Evolutionary conservation across 2,797 vertebrate species (phyloP).

Genomic region (Taeniopygia guttata): DNA sequence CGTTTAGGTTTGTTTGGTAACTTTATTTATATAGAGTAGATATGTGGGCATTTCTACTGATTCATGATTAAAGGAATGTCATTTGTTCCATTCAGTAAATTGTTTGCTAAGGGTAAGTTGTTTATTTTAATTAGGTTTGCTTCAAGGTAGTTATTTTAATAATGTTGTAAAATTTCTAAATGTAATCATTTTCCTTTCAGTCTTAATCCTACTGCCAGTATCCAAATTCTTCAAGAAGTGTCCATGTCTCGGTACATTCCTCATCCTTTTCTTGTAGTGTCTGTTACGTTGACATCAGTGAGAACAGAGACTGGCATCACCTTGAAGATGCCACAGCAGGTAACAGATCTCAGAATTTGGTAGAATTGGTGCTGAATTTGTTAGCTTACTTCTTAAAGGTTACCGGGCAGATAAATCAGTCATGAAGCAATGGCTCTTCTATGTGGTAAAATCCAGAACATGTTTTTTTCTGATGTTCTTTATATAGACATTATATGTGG

Average conservation of each 20-base stretch:
- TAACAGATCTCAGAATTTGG: slow-evolving; percentile 54
- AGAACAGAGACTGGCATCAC: slow-evolving; percentile 96
- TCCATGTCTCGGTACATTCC: slow-evolving; percentile 99
- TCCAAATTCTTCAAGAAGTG: slow-evolving; percentile 95
- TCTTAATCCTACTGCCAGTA: slow-evolving; percentile 82
- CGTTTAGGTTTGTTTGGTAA: not conserved
- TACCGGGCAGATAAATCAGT: not conserved
- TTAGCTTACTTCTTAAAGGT: not conserved
- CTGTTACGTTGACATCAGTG: slow-evolving; percentile 95
- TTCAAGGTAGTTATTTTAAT: not conserved
- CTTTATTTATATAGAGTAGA: not conserved
- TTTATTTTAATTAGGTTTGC: not conserved
- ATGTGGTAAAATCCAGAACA: not conserved
- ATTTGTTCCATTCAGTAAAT: not conserved
- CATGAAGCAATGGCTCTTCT: not conserved
- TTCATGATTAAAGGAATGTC: not conserved
- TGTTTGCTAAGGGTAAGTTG: not conserved
- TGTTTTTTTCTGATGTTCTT: not conserved
- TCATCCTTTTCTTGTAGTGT: slow-evolving; percentile 94
- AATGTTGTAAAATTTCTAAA: not conserved
- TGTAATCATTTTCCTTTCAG: slow-evolving; percentile 70
- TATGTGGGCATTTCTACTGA: not conserved
- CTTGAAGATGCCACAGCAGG: slow-evolving; percentile 97
- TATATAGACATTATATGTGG: not conserved
- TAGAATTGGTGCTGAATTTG: not conserved